These are phyloP conservation scores for Taurulus bubalis DNA, from an alignment of 2,113 vertebrate genomes.

Conservation along the genomic window DNA sequence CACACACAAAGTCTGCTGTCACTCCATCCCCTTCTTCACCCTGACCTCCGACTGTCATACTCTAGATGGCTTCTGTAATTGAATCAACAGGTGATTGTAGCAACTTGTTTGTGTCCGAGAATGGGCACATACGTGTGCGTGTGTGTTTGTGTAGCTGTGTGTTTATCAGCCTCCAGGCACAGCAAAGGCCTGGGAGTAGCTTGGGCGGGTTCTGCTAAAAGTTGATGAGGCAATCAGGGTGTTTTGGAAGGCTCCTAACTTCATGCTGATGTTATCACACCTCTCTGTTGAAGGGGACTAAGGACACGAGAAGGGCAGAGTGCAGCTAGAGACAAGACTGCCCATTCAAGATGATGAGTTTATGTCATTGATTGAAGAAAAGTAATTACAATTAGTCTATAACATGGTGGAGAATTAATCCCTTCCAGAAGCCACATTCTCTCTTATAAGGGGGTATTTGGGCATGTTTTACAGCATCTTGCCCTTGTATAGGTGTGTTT, in stretches of 20 bases:
- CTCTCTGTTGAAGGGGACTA: slow-evolving; percentile 30
- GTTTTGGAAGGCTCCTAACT: slow-evolving; percentile 54
- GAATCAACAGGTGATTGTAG: slow-evolving; percentile 64
- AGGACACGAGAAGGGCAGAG: slow-evolving; percentile 29
- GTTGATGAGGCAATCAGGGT: slow-evolving; percentile 61
- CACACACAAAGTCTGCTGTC: slow-evolving; percentile 37
- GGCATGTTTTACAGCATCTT: background rate
- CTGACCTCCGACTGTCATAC: slow-evolving; percentile 49
- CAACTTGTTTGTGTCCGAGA: slow-evolving; percentile 9
- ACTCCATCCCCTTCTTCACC: slow-evolving; percentile 28
- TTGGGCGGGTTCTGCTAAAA: slow-evolving; percentile 44
- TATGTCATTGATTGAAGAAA: slow-evolving; percentile 18
- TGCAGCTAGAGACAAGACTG: slow-evolving; percentile 7
- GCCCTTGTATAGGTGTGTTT: background rate
- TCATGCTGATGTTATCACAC: slow-evolving; percentile 54
- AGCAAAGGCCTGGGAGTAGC: slow-evolving; percentile 51
- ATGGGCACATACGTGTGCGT: background rate
- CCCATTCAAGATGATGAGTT: slow-evolving; percentile 23
- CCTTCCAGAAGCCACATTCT: background rate
- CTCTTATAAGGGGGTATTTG: background rate
- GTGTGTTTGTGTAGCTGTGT: slow-evolving; percentile 18
- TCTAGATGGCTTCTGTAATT: slow-evolving; percentile 37
- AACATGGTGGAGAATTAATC: slow-evolving; percentile 5
- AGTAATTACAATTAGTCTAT: background rate
- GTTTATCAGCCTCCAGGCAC: slow-evolving; percentile 62